These are phyloP conservation scores for Protodeltote pygarga DNA, from an alignment of 2,888 invertebrate species.

Conservation along the genomic window DNA sequence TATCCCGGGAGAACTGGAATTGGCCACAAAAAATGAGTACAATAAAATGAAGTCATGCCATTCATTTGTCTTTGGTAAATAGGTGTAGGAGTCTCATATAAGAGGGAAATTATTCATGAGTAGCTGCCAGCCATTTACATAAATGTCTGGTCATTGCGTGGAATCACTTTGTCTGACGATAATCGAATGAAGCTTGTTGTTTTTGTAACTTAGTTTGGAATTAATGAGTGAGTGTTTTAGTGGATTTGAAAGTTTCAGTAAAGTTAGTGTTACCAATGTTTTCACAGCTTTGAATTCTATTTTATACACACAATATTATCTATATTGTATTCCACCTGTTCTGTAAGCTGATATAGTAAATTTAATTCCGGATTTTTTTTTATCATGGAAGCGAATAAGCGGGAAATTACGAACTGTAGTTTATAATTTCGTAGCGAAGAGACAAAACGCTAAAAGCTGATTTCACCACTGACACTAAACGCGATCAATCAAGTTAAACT, in stretches of 20 bases:
- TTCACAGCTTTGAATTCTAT: too few species aligned
- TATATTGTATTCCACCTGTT: too few species aligned
- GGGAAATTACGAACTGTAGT: too few species aligned
- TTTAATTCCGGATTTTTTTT: too few species aligned
- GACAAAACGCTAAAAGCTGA: too few species aligned
- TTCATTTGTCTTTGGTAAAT: neutral
- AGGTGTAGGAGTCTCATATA: slow-evolving; percentile 23
- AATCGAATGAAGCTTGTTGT: neutral
- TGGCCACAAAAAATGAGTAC: neutral
- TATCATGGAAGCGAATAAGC: too few species aligned
- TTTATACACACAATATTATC: too few species aligned
- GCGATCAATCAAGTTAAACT: too few species aligned
- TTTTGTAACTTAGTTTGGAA: neutral
- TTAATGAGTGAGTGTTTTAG: slow-evolving; percentile 3
- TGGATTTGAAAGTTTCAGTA: neutral
- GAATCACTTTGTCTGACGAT: slow-evolving; percentile 25
- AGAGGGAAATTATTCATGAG: slow-evolving; percentile 47
- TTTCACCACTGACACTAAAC: too few species aligned
- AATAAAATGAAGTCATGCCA: neutral
- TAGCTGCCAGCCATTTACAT: slow-evolving; percentile 33
- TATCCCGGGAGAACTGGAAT: neutral
- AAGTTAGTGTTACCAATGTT: too few species aligned
- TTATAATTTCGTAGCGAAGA: too few species aligned
- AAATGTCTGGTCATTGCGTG: slow-evolving; percentile 42
- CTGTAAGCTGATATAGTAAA: too few species aligned